Conservation (phyloP, 2,113 vertebrate genomes). For the Cinclus cinclus region DNA sequence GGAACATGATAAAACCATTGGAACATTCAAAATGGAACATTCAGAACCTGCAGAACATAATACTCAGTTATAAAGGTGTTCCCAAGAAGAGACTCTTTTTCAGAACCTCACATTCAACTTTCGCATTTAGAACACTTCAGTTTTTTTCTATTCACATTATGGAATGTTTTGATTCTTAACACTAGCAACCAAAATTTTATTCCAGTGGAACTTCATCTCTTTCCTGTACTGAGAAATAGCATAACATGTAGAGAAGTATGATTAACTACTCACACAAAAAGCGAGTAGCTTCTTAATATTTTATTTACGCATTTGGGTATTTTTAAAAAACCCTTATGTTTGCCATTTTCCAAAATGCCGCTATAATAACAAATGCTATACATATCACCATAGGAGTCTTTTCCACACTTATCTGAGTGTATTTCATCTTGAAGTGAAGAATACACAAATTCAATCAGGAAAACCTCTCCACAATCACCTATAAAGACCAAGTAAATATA, state of each 20-base stretch:
- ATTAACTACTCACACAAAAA: neutral
- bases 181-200: neutral
- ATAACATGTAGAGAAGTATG: neutral
- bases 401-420: neutral
- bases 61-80: neutral
- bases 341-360: neutral
- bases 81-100: neutral
- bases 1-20: neutral
- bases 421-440: neutral
- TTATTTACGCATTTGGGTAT: neutral
- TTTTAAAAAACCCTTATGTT: neutral
- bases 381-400: neutral
- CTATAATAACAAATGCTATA: neutral
- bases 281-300: neutral
- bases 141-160: neutral
- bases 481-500: neutral
- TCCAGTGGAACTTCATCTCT: neutral
- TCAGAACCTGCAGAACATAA: neutral
- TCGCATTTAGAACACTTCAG: neutral
- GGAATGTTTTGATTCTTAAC: neutral
- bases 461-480: neutral
- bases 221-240: neutral
- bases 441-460: neutral
- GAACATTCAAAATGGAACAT: neutral
- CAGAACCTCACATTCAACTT: neutral